Conservation (phyloP, 2,888 invertebrate genomes). For the Lasioglossum figueresi region DNA sequence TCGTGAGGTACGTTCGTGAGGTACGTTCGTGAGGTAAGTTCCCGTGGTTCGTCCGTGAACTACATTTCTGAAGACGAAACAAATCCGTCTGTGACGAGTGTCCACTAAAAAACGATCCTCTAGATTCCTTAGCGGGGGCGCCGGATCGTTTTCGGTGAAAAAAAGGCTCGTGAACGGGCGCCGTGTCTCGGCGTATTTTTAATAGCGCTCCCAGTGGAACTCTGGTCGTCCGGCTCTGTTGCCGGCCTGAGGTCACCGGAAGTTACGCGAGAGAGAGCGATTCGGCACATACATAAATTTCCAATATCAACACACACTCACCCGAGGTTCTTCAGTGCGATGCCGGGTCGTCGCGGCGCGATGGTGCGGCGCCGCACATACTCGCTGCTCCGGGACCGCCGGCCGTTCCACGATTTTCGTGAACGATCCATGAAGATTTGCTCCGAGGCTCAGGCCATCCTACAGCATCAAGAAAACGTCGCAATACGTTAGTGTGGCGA, state of each 20-base stretch:
- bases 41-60: background rate
- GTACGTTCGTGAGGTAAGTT: background rate
- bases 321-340: slow-evolving; percentile 55
- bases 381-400: slow-evolving; percentile 43
- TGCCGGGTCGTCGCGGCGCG: slow-evolving; percentile 28
- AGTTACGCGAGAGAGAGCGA: background rate
- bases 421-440: slow-evolving; percentile 70
- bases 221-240: background rate
- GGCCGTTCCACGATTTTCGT: slow-evolving; percentile 65
- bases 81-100: background rate
- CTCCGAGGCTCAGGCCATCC: slow-evolving; percentile 72
- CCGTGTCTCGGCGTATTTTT: background rate
- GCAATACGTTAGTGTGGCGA: slow-evolving; percentile 16
- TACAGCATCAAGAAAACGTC: slow-evolving; percentile 40
- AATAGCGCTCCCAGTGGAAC: background rate
- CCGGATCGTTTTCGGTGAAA: background rate
- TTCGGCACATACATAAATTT: slow-evolving; percentile 8
- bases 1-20: background rate
- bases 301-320: slow-evolving; percentile 37
- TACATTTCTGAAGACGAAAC: background rate
- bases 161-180: background rate
- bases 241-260: slow-evolving; percentile 3
- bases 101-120: background rate
- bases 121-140: background rate
- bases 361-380: slow-evolving; percentile 37